Evolutionary conservation across 2,888 invertebrate genomes (phyloP).

Genomic region (Apodemia hepburni): DNA sequence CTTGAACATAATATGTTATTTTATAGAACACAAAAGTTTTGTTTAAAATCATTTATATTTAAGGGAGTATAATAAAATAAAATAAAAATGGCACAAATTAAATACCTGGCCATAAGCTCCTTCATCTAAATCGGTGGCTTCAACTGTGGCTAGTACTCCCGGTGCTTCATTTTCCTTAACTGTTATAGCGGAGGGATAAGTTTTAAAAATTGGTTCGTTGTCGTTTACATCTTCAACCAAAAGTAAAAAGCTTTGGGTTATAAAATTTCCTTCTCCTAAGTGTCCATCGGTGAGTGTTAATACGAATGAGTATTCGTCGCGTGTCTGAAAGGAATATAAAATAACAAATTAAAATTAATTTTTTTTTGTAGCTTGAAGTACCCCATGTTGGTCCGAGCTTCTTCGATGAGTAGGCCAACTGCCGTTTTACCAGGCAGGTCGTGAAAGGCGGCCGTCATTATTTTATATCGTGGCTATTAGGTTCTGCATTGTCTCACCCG

Average conservation of each 20-base stretch:
- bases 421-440: too few species aligned
- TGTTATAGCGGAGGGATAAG: constrained; percentile 90
- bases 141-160: constrained; percentile 87
- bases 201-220: constrained; percentile 93
- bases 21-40: too few species aligned
- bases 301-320: constrained; percentile 93
- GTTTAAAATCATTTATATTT: too few species aligned
- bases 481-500: too few species aligned
- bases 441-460: too few species aligned
- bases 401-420: too few species aligned
- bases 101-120: constrained; percentile 93
- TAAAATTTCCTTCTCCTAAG: constrained; percentile 91
- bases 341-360: background rate
- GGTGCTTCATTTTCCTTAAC: constrained; percentile 90
- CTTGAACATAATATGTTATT: too few species aligned
- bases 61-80: too few species aligned
- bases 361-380: too few species aligned
- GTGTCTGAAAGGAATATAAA: constrained; percentile 75
- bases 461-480: too few species aligned
- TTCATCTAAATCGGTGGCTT: constrained; percentile 94
- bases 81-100: background rate
- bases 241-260: constrained; percentile 93
- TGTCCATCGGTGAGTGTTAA: constrained; percentile 93
- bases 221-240: constrained; percentile 96
- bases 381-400: too few species aligned